phyloP scores from a whole-genome alignment of 2,797 vertebrate genomes.

The Zalophus californianus region DNA sequence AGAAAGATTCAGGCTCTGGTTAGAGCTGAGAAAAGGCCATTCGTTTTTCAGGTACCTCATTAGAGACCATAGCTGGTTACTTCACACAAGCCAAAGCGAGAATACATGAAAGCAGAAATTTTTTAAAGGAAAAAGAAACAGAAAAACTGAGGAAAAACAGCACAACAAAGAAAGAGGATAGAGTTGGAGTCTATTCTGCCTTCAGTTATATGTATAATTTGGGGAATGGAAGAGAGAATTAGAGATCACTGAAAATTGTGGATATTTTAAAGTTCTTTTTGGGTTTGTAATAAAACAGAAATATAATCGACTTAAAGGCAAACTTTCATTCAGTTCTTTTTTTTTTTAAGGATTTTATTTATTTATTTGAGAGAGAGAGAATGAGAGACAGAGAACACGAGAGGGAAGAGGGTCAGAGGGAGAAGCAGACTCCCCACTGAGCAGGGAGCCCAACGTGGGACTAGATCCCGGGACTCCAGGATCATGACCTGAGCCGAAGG shows the following conservation, averaged over 20 bases:
- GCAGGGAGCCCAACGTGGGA: too few species aligned
- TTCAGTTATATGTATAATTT: not conserved
- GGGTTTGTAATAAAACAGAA: not conserved
- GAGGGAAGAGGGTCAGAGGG: too few species aligned
- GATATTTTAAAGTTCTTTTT: not conserved
- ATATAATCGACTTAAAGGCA: not conserved
- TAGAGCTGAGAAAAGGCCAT: not conserved
- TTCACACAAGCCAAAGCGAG: not conserved
- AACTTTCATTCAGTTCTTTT: not conserved
- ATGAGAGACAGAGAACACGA: too few species aligned
- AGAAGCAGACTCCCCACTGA: too few species aligned
- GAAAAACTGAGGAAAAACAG: constrained; percentile 47
- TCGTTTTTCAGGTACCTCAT: not conserved
- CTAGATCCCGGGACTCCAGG: too few species aligned
- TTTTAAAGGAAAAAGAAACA: not conserved
- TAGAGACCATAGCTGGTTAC: not conserved
- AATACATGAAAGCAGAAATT: constrained; percentile 8
- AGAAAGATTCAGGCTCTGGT: not conserved
- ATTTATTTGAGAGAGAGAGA: too few species aligned
- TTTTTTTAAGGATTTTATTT: too few species aligned
- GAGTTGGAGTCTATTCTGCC: not conserved
- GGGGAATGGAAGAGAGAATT: not conserved
- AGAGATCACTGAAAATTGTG: not conserved
- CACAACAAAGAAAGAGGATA: constrained; percentile 31
- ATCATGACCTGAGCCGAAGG: too few species aligned